A percentile compares a stretch with the other conserved stretches of the same genome.
phyloP scores from a whole-genome alignment of 2,797 vertebrate species.

The Gallinago solitaria region DNA sequence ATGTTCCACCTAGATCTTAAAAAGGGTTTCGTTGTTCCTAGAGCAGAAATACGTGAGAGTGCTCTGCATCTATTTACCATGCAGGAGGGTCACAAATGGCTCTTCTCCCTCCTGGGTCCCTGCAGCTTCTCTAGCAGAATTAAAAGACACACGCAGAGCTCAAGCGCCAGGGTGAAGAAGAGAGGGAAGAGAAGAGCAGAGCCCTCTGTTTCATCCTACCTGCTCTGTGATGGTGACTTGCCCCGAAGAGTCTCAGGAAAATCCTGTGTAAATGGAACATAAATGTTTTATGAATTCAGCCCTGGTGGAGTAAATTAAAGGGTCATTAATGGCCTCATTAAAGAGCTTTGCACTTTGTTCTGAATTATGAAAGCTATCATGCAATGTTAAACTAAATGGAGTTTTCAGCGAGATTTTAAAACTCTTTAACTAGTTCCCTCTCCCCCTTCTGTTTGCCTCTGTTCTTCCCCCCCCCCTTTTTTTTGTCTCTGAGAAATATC shows the following conservation, averaged over 20 bases:
- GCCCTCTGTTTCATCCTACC: constrained; percentile 33
- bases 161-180: not conserved
- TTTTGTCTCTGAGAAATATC: constrained; percentile 43
- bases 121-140: constrained; percentile 16
- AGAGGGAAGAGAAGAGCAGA: not conserved
- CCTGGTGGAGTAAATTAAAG: constrained; percentile 76
- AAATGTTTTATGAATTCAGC: constrained; percentile 78
- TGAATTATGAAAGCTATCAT: constrained; percentile 72
- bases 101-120: not conserved
- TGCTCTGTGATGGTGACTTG: constrained; percentile 47
- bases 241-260: constrained; percentile 68
- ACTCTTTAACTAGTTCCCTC: constrained; percentile 48
- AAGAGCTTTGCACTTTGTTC: constrained; percentile 71
- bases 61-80: constrained; percentile 26
- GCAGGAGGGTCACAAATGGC: constrained; percentile 25
- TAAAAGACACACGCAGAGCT: not conserved
- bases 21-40: constrained; percentile 6
- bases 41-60: not conserved
- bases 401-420: constrained; percentile 39
- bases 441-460: not conserved
- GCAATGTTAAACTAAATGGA: constrained; percentile 54
- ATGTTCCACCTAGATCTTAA: not conserved
- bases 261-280: constrained; percentile 70
- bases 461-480: not conserved
- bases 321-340: constrained; percentile 76